Evolutionary conservation across 92 coral and sea anemone species (phyloP).

Genomic region (Muricea muricata): DNA sequence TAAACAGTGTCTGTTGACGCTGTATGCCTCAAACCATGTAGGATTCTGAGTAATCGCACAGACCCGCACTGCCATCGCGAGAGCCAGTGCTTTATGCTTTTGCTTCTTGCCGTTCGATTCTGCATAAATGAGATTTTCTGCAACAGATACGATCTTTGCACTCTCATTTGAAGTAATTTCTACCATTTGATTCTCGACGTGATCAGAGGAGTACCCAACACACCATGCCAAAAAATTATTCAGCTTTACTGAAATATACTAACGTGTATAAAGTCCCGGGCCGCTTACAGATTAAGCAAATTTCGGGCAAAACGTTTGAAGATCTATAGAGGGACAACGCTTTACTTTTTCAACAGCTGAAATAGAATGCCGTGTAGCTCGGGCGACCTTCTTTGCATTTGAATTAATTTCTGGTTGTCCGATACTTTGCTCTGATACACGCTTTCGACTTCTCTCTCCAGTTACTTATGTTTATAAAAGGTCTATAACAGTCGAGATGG

Average conservation of each 20-base stretch:
- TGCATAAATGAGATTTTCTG: neutral
- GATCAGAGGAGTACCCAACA: neutral
- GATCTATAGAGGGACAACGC: constrained; percentile 1
- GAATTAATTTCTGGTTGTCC: neutral
- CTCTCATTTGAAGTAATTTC: neutral
- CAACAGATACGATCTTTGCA: neutral
- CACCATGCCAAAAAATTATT: constrained; percentile 9
- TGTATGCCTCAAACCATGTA: constrained; percentile 6
- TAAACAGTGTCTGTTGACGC: neutral
- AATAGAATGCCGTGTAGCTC: neutral
- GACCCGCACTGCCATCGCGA: neutral
- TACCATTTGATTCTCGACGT: neutral
- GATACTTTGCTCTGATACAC: neutral
- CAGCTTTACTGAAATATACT: neutral
- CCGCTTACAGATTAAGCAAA: constrained; percentile 9
- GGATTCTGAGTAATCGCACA: no score
- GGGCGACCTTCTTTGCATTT: neutral
- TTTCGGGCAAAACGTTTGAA: constrained; percentile 1
- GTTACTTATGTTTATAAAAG: neutral
- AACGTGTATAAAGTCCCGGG: neutral
- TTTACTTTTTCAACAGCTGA: no score
- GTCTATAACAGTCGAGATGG: neutral
- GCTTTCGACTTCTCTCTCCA: neutral
- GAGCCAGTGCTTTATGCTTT: neutral
- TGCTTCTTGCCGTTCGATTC: no score